phyloP scores from a whole-genome alignment of 2,797 vertebrate species.

The Sarcoramphus papa region DNA sequence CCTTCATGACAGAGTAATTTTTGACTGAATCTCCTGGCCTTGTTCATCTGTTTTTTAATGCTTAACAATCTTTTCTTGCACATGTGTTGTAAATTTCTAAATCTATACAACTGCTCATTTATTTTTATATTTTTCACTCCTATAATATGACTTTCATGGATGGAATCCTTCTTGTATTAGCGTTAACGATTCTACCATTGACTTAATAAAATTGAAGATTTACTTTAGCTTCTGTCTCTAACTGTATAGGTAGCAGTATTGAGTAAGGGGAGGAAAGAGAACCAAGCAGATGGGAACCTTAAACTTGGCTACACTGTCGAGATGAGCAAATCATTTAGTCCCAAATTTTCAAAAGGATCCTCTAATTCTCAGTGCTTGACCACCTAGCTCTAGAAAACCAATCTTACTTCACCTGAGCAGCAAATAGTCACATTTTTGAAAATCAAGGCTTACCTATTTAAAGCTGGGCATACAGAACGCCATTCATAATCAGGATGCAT shows the following conservation, averaged over 20 bases:
- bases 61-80: background rate
- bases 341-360: background rate
- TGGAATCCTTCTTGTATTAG: background rate
- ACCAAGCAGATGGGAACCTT: background rate
- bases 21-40: background rate
- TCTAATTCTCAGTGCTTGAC: background rate
- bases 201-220: background rate
- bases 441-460: background rate
- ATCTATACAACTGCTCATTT: background rate
- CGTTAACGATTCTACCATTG: background rate
- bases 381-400: background rate
- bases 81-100: background rate
- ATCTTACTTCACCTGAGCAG: background rate
- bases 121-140: background rate
- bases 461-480: background rate
- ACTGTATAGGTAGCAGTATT: background rate
- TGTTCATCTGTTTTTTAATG: background rate
- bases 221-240: background rate
- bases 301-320: background rate
- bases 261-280: background rate
- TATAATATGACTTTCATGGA: background rate
- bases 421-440: background rate
- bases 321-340: background rate
- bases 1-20: background rate
- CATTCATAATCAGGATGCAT: background rate